Conservation (phyloP, 1,140 invertebrate genomes). For the Polypedilum pembai region DNA sequence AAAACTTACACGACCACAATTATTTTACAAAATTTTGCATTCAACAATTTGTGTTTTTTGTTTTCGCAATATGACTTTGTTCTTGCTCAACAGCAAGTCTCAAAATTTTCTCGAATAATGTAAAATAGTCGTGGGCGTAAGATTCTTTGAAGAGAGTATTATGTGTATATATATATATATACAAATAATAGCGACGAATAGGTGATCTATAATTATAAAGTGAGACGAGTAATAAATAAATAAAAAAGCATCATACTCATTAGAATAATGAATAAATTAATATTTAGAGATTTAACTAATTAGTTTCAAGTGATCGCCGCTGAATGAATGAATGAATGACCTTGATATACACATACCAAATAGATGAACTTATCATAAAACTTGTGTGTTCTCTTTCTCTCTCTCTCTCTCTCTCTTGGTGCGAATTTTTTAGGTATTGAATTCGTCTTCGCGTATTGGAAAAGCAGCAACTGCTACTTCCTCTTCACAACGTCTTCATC, state of each 20-base stretch:
- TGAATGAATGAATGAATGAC: no score
- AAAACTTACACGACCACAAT: no score
- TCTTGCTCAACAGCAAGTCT: no score
- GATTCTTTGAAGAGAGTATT: not conserved
- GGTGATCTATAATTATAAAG: no score
- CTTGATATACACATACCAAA: no score
- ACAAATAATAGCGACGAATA: no score
- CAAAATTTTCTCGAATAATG: no score
- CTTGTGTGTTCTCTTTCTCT: not conserved
- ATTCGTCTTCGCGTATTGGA: conserved; percentile 46
- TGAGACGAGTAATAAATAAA: not conserved
- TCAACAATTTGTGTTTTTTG: no score
- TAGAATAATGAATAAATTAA: not conserved
- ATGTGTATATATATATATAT: no score
- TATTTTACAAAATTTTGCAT: no score
- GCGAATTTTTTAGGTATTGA: conserved; percentile 38
- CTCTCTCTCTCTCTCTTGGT: not conserved
- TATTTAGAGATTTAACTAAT: not conserved
- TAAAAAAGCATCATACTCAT: not conserved
- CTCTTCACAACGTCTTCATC: conserved; percentile 47
- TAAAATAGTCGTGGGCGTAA: not conserved
- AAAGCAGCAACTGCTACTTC: conserved; percentile 42
- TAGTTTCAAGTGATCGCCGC: not conserved
- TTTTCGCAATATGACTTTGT: no score
- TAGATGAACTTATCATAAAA: not conserved